Evolutionary conservation across 2,113 vertebrate genomes (phyloP), one percentile per base, ranked within the genome.

Genomic region (Coreoperca whiteheadi): DNA sequence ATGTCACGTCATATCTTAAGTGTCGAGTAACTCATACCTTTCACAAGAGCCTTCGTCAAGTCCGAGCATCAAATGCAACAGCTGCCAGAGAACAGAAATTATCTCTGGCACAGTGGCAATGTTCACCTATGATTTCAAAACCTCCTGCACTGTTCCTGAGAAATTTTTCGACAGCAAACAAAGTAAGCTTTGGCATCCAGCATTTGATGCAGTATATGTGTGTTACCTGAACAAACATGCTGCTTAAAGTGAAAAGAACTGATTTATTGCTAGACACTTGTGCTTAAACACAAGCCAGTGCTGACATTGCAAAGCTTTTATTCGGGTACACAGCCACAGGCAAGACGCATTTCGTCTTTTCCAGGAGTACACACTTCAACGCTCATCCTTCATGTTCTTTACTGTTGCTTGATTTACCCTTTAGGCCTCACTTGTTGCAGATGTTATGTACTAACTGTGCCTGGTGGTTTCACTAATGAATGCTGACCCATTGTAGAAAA

Each of bases 391-490:
- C 23, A 9, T 64, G n/a, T 8, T 64, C 37, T 50, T 1, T 15
- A 51, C 64, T n/a, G n/a, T 51, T 60, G 30, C 53, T 43, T 30
- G 56, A 15, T n/a, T 9, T 30, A 66, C 37, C n/a, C 61, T 43
- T 9, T 28, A 23, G 65, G 11, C 21, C 16, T 79, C 64, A 28
- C 75, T 39, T 3, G 2, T 41, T 61, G 32, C 41, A 65, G 25
- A 64, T 54, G 50, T 77, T 8, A 68, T 30, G 28, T 54, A 53
- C 28, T 28, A 57, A 61, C 50, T 21, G n/a, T 63, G 61, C 16
- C 70, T 78, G 30, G 43, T 80, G 61, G 39, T 53, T 84, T 74
- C 54, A 64, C 48, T 69, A 51, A 72, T 82, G 20, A 69, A 74
- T 59, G 39, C 1, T 3, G 23, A 68, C 37, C 0, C 6, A 69